Conservation (phyloP, 2,113 vertebrate genomes). For the Macrotis lagotis region DNA sequence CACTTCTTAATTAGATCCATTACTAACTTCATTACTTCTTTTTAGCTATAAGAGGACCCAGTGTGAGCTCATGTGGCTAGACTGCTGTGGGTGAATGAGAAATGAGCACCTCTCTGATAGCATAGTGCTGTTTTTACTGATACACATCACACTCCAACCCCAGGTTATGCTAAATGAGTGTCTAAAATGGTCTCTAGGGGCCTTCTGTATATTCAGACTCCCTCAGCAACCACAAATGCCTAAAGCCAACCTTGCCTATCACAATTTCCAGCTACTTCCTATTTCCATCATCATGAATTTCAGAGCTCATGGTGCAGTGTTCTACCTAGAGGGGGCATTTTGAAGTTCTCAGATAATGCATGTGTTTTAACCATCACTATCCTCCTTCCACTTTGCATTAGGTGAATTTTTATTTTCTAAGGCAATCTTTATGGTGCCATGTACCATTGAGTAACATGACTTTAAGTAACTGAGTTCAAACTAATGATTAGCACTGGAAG, state of each 20-base stretch:
- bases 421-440: slow-evolving; percentile 45
- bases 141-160: slow-evolving; percentile 47
- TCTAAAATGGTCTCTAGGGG: slow-evolving; percentile 70
- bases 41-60: slow-evolving; percentile 27
- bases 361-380: slow-evolving; percentile 37
- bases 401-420: slow-evolving; percentile 55
- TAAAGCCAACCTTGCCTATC: slow-evolving; percentile 65
- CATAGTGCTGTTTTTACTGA: slow-evolving; percentile 49
- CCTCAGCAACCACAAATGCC: slow-evolving; percentile 65
- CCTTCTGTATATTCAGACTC: slow-evolving; percentile 2
- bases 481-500: slow-evolving; percentile 31
- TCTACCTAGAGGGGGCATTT: slow-evolving; percentile 68
- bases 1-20: slow-evolving; percentile 59
- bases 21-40: slow-evolving; percentile 60
- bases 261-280: slow-evolving; percentile 58
- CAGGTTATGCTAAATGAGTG: slow-evolving; percentile 68
- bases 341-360: slow-evolving; percentile 63
- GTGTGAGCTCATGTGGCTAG: slow-evolving; percentile 16
- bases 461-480: slow-evolving; percentile 28
- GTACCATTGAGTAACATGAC: slow-evolving; percentile 23
- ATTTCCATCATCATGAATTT: slow-evolving; percentile 32
- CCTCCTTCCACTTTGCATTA: slow-evolving; percentile 30
- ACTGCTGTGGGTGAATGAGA: slow-evolving; percentile 46
- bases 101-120: slow-evolving; percentile 36
- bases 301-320: background rate